Base-by-base conservation (phyloP, 2,113 vertebrate species). In the Carassius auratus region DNA sequence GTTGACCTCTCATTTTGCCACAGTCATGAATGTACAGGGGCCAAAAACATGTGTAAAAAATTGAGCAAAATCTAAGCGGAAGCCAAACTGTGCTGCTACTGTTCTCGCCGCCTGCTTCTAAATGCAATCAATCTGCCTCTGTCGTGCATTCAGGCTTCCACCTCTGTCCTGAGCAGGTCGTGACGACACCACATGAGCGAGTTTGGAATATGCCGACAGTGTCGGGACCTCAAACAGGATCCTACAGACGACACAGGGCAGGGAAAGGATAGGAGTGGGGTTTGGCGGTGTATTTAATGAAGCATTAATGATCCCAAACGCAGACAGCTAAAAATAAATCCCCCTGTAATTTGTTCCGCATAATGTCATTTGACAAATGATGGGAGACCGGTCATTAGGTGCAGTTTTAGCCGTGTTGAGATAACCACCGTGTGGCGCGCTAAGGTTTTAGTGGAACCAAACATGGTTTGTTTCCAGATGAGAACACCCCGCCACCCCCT, bases 211-310 rank as follows among this genome's bases (percentile, higher is more conserved):
- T 14, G 8, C 62, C 5, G 84, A 78, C 36, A 36, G 36, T 3
- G 36, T 36, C 36, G 36, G 36, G 36, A 5, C 19, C 84, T 69
- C 76, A 81, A 76, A 83, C 77, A 57, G 36, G 17, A 71, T 84
- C 77, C 84, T 86, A 85, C 85, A 76, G 81, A 88, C 84, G 88
- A 89, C 86, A 76, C 57, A 86, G 62, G 85, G 88, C 71, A 83
- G 87, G 86, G 86, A 76, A 91, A 61, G 26, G 61, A 83, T 68
- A 59, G 86, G 89, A 21, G 52, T 81, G 84, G 9, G 88, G 91
- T 86, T 91, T 88, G 90, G 91, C 81, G 90, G 89, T 91, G n/a
- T n/a, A 33, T 57, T 91, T 92, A 90, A 88, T 91, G 62, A 52
- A 36, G 75, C 88, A 87, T 89, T 89, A 89, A 87, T 92, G 89